Evolutionary conservation across 2,797 vertebrate genomes (phyloP).

Genomic region (Amblyopsis hoosieri): DNA sequence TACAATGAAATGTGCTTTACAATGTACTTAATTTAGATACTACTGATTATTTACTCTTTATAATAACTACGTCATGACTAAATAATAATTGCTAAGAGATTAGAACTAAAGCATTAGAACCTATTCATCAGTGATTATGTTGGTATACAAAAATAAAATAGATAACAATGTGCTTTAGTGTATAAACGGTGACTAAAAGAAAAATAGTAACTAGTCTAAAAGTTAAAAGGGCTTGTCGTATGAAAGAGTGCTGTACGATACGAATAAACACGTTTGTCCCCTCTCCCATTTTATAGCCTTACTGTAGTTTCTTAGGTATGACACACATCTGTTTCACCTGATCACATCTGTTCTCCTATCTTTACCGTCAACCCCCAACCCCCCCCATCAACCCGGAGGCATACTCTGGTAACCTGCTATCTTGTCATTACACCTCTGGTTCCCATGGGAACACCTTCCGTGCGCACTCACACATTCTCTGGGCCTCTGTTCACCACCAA

Average conservation of each 20-base stretch:
- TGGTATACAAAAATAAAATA: too few relatives aligned
- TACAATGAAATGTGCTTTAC: neutral
- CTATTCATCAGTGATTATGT: too few relatives aligned
- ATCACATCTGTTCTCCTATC: neutral
- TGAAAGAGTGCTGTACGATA: too few relatives aligned
- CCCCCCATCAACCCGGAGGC: conserved; percentile 3
- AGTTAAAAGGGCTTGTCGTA: too few relatives aligned
- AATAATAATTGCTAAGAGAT: too few relatives aligned
- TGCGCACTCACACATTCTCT: conserved; percentile 25
- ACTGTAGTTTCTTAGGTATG: conserved; percentile 9
- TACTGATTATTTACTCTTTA: too few relatives aligned
- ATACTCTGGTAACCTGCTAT: conserved; percentile 40
- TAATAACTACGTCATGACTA: too few relatives aligned
- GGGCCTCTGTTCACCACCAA: neutral
- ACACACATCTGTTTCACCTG: conserved; percentile 57
- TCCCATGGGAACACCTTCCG: conserved; percentile 54
- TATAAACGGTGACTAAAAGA: too few relatives aligned
- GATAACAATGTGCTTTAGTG: too few relatives aligned
- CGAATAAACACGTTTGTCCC: neutral
- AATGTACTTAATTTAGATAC: too few relatives aligned
- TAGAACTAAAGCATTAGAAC: too few relatives aligned
- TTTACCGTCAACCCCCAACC: conserved; percentile 60
- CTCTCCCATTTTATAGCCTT: conserved; percentile 15
- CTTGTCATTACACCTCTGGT: conserved; percentile 57
- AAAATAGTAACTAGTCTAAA: too few relatives aligned